phyloP scores from a whole-genome alignment of 2,888 invertebrate genomes.

The Gibbula magus region DNA sequence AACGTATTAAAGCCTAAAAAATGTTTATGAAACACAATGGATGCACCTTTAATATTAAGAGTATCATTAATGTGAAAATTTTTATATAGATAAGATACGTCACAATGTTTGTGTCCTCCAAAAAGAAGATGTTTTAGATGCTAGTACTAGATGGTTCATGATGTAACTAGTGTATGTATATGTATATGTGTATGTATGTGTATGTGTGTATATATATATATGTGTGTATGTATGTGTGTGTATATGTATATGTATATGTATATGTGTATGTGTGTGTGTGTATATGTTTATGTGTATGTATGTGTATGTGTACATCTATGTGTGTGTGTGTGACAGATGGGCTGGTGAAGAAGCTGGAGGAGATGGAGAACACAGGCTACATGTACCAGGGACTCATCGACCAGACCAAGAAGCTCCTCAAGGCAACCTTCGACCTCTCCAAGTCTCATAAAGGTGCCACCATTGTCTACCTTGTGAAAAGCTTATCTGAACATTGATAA shows the following conservation, averaged over 20 bases:
- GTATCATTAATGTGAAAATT: too few relatives aligned
- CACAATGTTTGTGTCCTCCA: too few relatives aligned
- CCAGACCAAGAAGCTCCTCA: constrained; percentile 87
- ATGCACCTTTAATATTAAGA: too few relatives aligned
- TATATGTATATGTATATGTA: not conserved
- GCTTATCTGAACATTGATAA: too few relatives aligned
- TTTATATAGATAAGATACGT: too few relatives aligned
- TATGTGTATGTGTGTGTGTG: not conserved
- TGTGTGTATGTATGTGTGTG: not conserved
- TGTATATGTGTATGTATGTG: not conserved
- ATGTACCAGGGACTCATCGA: constrained; percentile 94
- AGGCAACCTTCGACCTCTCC: constrained; percentile 91
- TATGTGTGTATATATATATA: not conserved
- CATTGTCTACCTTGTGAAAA: not conserved
- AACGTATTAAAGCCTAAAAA: too few relatives aligned
- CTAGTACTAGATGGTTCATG: too few relatives aligned
- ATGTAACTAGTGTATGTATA: not conserved
- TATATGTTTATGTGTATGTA: not conserved
- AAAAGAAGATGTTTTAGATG: too few relatives aligned
- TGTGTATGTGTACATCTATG: not conserved
- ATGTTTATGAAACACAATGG: too few relatives aligned
- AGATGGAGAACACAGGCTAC: constrained; percentile 92
- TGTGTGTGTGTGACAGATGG: constrained; percentile 81
- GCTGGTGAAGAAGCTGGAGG: constrained; percentile 94
- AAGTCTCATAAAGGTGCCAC: constrained; percentile 85